Conservation (phyloP, 2,797 vertebrate species). For the Coendou prehensilis region DNA sequence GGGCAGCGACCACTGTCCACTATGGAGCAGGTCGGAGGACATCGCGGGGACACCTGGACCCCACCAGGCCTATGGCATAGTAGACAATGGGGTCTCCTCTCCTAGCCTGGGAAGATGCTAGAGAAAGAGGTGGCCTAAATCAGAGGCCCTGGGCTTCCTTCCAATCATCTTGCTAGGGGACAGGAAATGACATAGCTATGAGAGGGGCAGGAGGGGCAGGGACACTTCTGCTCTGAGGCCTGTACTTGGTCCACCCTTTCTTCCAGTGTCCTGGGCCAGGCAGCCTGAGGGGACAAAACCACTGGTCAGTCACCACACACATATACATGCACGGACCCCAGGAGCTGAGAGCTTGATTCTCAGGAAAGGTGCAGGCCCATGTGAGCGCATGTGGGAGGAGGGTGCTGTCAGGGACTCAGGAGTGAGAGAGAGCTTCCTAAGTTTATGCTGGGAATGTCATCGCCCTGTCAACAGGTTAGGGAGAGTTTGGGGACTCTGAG, state of each 20-base stretch:
- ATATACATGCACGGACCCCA: too few species aligned
- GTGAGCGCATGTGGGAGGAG: rapidly evolving
- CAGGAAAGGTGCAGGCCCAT: not conserved
- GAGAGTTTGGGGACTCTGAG: rapidly evolving
- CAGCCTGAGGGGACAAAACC: not conserved
- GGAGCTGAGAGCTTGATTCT: not conserved
- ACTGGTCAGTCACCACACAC: not conserved
- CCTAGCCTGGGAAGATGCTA: not conserved
- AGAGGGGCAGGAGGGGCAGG: not conserved
- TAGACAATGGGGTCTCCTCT: not conserved
- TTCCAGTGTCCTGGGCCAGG: not conserved
- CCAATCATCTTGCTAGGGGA: not conserved
- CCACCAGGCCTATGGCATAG: not conserved
- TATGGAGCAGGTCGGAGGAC: not conserved
- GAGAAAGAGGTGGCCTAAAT: not conserved
- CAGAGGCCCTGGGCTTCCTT: not conserved
- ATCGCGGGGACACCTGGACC: rapidly evolving
- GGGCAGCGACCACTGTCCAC: conserved; percentile 4
- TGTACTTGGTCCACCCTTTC: not conserved
- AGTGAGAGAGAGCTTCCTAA: not conserved
- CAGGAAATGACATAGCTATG: rapidly evolving
- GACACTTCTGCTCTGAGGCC: not conserved
- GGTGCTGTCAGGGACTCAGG: not conserved
- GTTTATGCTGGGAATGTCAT: rapidly evolving
- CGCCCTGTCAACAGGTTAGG: not conserved